Evolutionary conservation across 2,888 invertebrate genomes (phyloP).

Genomic region (Tinea semifulvella): DNA sequence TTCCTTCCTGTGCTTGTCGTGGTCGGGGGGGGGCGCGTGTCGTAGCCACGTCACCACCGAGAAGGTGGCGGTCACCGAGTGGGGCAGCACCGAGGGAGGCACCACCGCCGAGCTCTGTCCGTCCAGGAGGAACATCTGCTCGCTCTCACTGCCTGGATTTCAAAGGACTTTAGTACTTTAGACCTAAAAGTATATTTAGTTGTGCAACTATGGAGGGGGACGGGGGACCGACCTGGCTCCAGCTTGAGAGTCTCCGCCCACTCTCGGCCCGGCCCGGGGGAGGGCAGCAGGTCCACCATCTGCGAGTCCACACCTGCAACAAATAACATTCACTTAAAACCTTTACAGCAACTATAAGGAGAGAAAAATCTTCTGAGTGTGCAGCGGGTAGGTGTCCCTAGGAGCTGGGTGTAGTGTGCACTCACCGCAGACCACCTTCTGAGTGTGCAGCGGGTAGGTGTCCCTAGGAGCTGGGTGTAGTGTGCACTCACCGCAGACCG

Average conservation of each 20-base stretch:
- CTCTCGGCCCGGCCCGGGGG: conserved; percentile 78
- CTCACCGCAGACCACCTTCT: too few relatives aligned
- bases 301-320: conserved; percentile 74
- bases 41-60: conserved; percentile 95
- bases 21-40: conserved; percentile 81
- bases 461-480: too few relatives aligned
- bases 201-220: too few relatives aligned
- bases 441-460: too few relatives aligned
- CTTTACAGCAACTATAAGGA: too few relatives aligned
- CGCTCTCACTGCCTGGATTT: conserved; percentile 75
- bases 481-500: too few relatives aligned
- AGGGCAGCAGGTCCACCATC: conserved; percentile 87
- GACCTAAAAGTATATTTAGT: too few relatives aligned
- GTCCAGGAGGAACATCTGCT: conserved; percentile 96
- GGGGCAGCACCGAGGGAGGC: conserved; percentile 78
- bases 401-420: too few relatives aligned
- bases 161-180: not conserved
- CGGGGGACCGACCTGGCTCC: conserved; percentile 77
- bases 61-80: conserved; percentile 83
- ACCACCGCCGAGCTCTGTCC: conserved; percentile 88
- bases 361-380: not conserved
- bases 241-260: conserved; percentile 85
- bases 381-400: too few relatives aligned
- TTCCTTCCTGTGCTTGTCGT: conserved; percentile 93
- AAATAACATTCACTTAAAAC: too few relatives aligned